Evolutionary conservation across 1,140 invertebrate genomes (phyloP).

Genomic region (Leucophenga varia): DNA sequence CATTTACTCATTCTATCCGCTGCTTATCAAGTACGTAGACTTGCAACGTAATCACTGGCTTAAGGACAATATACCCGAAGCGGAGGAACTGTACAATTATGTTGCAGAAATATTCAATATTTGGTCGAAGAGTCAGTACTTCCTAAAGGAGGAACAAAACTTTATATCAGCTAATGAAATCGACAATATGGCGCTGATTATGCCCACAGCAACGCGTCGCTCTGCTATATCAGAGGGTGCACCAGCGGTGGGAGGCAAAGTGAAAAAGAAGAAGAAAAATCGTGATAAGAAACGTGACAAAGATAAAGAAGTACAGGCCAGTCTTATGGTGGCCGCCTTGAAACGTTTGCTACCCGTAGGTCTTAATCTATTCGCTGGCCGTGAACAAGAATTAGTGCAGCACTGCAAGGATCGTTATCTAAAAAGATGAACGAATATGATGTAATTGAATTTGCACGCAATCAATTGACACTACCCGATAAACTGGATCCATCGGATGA

Average conservation of each 20-base stretch:
- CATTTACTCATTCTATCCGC: conserved; percentile 98
- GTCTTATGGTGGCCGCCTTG: conserved; percentile 96
- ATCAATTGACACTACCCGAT: conserved; percentile 89
- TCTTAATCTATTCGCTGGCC: conserved; percentile 96
- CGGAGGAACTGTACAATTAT: conserved; percentile 93
- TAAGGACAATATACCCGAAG: conserved; percentile 80
- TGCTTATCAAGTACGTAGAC: conserved; percentile 99
- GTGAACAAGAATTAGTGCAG: conserved; percentile 98
- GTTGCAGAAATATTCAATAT: conserved; percentile 97
- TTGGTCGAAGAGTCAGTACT: conserved; percentile 98
- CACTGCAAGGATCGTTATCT: conserved; percentile 97
- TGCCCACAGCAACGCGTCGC: conserved; percentile 85
- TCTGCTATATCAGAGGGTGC: conserved; percentile 72
- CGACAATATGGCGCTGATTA: conserved; percentile 96
- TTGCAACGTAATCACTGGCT: conserved; percentile 95
- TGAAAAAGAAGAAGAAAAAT: conserved; percentile 91
- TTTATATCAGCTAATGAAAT: conserved; percentile 99
- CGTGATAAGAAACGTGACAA: conserved; percentile 92
- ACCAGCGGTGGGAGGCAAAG: conserved; percentile 72
- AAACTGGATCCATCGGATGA: conserved; percentile 95
- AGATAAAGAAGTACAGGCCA: conserved; percentile 94
- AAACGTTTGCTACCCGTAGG: conserved; percentile 97
- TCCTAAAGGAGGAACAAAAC: conserved; percentile 97
- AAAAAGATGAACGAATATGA: conserved; percentile 95
- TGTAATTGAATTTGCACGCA: conserved; percentile 93